Conservation (phyloP, 2,113 vertebrate genomes). For the Carlito syrichta region DNA sequence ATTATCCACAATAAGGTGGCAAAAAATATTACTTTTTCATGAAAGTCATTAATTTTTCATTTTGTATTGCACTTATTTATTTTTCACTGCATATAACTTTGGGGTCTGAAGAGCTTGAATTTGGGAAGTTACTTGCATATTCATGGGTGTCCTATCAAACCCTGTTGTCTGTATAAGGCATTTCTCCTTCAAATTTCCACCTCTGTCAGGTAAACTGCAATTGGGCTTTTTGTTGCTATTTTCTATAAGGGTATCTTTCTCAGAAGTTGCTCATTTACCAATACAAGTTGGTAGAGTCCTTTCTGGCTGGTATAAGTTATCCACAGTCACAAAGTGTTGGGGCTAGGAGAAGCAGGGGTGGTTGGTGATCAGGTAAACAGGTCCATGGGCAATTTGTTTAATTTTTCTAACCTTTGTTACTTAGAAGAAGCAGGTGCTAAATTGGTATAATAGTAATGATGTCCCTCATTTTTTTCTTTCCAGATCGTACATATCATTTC, state of each 20-base stretch:
- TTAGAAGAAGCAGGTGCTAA: background rate
- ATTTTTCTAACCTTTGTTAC: background rate
- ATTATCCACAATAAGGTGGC: background rate
- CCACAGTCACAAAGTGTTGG: background rate
- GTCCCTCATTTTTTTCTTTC: background rate
- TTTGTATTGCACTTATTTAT: background rate
- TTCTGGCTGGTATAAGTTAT: background rate
- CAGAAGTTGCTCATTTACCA: background rate
- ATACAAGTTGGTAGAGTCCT: background rate
- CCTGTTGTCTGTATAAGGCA: background rate
- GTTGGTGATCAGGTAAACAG: background rate
- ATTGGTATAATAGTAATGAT: background rate
- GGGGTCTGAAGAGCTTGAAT: background rate
- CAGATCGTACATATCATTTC: background rate
- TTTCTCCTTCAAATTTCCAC: background rate
- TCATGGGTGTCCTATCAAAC: background rate
- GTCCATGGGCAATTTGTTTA: background rate
- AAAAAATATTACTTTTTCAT: background rate
- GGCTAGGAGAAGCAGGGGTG: accelerated
- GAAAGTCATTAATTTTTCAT: background rate
- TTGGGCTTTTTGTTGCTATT: background rate
- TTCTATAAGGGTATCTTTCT: background rate
- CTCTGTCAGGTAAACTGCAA: background rate
- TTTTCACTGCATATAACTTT: background rate
- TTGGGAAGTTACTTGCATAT: background rate